Conservation (phyloP, 2,797 vertebrate species). For the Nannoperca obscura region DNA sequence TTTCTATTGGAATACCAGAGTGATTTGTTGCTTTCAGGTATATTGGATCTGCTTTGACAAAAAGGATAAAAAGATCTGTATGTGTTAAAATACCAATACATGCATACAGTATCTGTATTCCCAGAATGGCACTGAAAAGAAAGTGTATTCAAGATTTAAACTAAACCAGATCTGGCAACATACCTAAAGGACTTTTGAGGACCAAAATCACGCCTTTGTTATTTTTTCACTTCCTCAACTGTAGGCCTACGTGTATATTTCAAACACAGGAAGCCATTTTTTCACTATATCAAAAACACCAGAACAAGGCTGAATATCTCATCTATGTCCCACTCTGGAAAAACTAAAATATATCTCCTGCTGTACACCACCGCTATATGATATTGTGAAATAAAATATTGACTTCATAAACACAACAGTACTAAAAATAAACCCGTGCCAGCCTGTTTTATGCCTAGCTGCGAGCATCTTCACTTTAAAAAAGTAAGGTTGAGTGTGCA, state of each 20-base stretch:
- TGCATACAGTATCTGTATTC: neutral
- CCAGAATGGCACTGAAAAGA: conserved; percentile 12
- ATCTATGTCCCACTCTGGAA: conserved; percentile 34
- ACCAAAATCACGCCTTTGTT: conserved; percentile 15
- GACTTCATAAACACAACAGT: conserved; percentile 71
- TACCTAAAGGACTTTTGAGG: neutral
- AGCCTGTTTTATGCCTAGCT: conserved; percentile 58
- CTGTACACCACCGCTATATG: conserved; percentile 52
- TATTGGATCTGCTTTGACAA: conserved; percentile 30
- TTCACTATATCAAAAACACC: conserved; percentile 28
- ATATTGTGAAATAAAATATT: conserved; percentile 73
- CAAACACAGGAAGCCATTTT: conserved; percentile 2
- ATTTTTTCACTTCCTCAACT: conserved; percentile 27
- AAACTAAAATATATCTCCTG: conserved; percentile 52
- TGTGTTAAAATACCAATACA: neutral
- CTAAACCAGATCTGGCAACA: conserved; percentile 15
- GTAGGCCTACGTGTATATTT: conserved; percentile 26
- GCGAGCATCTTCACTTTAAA: conserved; percentile 59
- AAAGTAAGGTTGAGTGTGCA: conserved; percentile 73
- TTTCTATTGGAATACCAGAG: conserved; percentile 36
- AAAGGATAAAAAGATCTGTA: conserved; percentile 39
- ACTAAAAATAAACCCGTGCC: conserved; percentile 72
- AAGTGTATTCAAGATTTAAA: conserved; percentile 25
- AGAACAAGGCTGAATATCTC: conserved; percentile 43
- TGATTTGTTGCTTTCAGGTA: conserved; percentile 40